Evolutionary conservation across 2,797 vertebrate genomes (phyloP).

Genomic region (Chloroceryle amazona): DNA sequence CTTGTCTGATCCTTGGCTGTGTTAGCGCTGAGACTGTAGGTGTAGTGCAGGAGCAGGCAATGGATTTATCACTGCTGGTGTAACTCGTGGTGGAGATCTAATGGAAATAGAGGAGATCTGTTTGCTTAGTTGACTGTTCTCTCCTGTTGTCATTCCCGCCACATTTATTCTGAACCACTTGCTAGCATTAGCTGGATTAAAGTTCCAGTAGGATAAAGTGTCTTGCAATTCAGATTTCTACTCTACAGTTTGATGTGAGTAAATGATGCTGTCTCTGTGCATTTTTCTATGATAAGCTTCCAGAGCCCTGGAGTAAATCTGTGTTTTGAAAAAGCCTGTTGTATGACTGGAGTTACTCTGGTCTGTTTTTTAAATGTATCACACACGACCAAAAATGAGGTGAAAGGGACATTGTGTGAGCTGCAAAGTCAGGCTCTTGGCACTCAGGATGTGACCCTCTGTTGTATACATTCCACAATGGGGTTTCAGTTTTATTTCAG

Average conservation of each 20-base stretch:
- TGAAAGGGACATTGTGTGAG: fast-evolving
- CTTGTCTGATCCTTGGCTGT: background rate
- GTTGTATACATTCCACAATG: background rate
- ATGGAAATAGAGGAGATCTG: background rate
- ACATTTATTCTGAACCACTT: background rate
- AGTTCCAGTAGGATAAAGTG: background rate
- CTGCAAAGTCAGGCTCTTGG: background rate
- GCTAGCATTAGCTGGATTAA: background rate
- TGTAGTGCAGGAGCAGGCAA: background rate
- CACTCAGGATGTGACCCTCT: background rate
- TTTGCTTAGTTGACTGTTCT: background rate
- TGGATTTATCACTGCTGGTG: fast-evolving
- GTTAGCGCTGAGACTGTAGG: background rate
- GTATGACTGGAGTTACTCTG: background rate
- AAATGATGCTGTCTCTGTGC: background rate
- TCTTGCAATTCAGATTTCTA: background rate
- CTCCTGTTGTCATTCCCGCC: background rate
- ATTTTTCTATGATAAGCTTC: background rate
- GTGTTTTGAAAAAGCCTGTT: background rate
- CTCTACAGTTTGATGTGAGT: background rate
- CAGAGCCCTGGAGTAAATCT: background rate
- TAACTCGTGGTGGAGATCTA: background rate
- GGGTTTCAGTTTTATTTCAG: background rate
- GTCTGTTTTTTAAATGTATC: background rate
- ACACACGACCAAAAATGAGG: background rate